These are phyloP conservation scores for Drosophila helvetica DNA, from an alignment of 2,888 invertebrate genomes.

Conservation along the genomic window DNA sequence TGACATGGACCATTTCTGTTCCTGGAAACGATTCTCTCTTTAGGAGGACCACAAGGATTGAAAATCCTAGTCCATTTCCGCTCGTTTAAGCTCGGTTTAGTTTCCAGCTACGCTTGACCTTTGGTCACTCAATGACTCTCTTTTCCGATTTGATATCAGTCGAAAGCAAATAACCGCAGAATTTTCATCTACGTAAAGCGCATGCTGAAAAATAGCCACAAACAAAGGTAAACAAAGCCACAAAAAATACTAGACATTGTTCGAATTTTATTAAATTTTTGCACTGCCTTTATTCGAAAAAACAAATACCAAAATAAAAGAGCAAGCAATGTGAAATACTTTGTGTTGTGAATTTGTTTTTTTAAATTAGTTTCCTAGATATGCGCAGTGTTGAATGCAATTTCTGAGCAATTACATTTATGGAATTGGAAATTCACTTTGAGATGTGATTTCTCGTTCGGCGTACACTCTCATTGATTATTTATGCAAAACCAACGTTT, in stretches of 20 bases:
- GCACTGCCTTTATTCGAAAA: too few relatives aligned
- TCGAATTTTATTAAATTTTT: not conserved
- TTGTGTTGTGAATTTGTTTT: not conserved
- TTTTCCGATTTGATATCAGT: not conserved
- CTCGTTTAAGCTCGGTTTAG: too few relatives aligned
- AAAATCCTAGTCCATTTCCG: not conserved
- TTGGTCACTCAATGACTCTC: not conserved
- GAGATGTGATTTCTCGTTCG: slow-evolving; percentile 13
- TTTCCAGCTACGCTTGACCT: too few relatives aligned
- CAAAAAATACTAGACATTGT: not conserved
- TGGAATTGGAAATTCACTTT: slow-evolving; percentile 31
- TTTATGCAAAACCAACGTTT: slow-evolving; percentile 5
- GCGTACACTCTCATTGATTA: slow-evolving; percentile 11
- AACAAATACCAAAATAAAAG: too few relatives aligned
- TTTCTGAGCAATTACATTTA: slow-evolving; percentile 9
- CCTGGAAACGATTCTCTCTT: not conserved
- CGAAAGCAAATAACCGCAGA: not conserved
- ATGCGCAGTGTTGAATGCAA: slow-evolving; percentile 1
- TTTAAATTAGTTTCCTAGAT: too few relatives aligned
- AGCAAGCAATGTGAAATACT: not conserved
- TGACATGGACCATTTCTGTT: not conserved
- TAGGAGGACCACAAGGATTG: too few relatives aligned
- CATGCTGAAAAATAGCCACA: not conserved
- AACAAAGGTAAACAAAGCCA: too few relatives aligned
- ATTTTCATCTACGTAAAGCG: not conserved